Percentiles rank a stretch among this genome's conserved stretches.
Conservation (phyloP, 2,888 invertebrate genomes). For the Cacoxenus indagator region DNA sequence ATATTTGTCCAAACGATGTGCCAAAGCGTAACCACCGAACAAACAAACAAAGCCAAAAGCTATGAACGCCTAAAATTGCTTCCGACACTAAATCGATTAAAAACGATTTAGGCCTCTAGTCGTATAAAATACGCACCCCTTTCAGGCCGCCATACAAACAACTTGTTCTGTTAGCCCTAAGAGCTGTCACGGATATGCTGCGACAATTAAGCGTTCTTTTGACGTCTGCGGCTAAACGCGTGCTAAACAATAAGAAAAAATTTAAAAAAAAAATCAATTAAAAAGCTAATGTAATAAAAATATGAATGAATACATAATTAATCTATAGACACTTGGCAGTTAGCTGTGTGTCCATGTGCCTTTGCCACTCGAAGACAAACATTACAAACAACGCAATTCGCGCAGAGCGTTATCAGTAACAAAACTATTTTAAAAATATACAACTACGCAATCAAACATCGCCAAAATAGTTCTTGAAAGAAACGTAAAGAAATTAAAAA, state of each 20-base stretch:
- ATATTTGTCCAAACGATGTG: slow-evolving; percentile 26
- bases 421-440: no score
- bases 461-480: not conserved
- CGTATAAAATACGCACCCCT: not conserved
- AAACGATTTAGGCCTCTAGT: slow-evolving; percentile 42
- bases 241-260: not conserved
- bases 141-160: not conserved
- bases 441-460: not conserved
- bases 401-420: no score
- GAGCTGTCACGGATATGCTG: not conserved
- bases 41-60: no score
- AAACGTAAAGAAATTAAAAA: no score
- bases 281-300: not conserved
- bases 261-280: not conserved
- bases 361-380: no score
- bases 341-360: no score
- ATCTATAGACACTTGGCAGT: no score
- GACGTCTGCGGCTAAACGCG: not conserved
- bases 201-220: slow-evolving; percentile 3
- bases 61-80: slow-evolving; percentile 56
- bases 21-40: slow-evolving; percentile 44
- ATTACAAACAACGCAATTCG: no score
- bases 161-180: not conserved
- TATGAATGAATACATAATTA: no score
- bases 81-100: slow-evolving; percentile 35